Conservation (phyloP, 2,797 vertebrate species). For the Enteromius treurensis region DNA sequence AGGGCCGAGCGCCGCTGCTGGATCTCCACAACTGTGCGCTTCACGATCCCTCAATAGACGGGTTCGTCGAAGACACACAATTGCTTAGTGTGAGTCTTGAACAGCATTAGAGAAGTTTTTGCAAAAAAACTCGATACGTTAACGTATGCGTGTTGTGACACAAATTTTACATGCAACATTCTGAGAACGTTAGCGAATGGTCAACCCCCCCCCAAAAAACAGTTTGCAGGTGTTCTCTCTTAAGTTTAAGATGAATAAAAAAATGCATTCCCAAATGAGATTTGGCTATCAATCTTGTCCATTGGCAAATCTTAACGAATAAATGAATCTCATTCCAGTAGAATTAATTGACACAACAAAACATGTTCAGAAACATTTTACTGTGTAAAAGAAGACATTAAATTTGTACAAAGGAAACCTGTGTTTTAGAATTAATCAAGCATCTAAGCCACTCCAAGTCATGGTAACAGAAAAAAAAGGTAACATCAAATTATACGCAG, state of each 20-base stretch:
- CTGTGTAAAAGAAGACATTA: slow-evolving; percentile 33
- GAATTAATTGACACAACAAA: background rate
- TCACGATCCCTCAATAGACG: slow-evolving; percentile 63
- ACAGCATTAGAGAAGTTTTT: background rate
- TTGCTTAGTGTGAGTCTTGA: background rate
- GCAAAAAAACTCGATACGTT: background rate
- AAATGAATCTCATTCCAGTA: background rate
- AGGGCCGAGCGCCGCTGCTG: slow-evolving; percentile 60
- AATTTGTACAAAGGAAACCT: background rate
- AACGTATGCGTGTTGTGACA: background rate
- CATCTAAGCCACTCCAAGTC: background rate
- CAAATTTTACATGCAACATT: background rate
- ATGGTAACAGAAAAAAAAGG: background rate
- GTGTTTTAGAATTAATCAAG: background rate
- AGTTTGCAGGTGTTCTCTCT: background rate
- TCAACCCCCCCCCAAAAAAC: background rate
- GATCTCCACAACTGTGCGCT: slow-evolving; percentile 61
- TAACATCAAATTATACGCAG: background rate
- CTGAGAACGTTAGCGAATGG: background rate
- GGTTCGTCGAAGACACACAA: slow-evolving; percentile 57
- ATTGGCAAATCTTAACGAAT: background rate
- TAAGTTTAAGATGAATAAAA: background rate
- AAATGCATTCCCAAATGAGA: background rate
- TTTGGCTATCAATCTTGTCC: background rate
- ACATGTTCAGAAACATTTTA: slow-evolving; percentile 42